Evolutionary conservation across 2,888 invertebrate species (phyloP).

Genomic region (Stomorhina lunata): DNA sequence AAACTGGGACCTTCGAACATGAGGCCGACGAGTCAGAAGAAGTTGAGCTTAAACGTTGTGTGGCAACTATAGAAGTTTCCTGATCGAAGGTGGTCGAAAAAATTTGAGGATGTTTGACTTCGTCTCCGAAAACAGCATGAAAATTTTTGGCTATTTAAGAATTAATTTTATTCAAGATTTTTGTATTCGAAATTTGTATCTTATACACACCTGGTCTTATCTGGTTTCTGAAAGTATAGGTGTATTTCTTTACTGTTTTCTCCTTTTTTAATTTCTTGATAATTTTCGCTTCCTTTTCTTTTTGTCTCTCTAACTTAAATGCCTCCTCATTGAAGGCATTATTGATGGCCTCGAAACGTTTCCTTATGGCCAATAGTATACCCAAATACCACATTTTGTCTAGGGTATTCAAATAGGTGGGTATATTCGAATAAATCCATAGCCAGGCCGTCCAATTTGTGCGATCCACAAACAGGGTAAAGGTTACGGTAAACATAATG

Average conservation of each 20-base stretch:
- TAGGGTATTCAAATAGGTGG: constrained; percentile 75
- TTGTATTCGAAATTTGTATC: background rate
- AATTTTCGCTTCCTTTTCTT: background rate
- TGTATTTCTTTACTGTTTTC: background rate
- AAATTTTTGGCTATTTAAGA: background rate
- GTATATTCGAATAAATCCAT: constrained; percentile 74
- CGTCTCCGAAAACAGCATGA: background rate
- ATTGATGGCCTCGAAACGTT: constrained; percentile 74
- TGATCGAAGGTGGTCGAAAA: background rate
- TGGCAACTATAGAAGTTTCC: background rate
- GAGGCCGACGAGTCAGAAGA: background rate
- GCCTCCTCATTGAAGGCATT: constrained; percentile 70
- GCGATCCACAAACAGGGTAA: constrained; percentile 71
- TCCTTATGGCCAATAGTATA: constrained; percentile 74
- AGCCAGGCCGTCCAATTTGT: constrained; percentile 70
- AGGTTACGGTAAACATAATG: constrained; percentile 70
- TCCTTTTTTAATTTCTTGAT: background rate
- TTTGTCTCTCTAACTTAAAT: constrained; percentile 67
- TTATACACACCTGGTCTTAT: constrained; percentile 43
- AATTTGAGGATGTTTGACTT: background rate
- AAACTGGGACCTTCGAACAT: constrained; percentile 49
- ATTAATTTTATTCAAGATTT: background rate
- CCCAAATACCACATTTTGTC: constrained; percentile 79
- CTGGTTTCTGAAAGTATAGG: constrained; percentile 42
- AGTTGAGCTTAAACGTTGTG: too few species aligned